Base-by-base conservation (phyloP, 1,140 invertebrate genomes). In the Ladona fulva region DNA sequence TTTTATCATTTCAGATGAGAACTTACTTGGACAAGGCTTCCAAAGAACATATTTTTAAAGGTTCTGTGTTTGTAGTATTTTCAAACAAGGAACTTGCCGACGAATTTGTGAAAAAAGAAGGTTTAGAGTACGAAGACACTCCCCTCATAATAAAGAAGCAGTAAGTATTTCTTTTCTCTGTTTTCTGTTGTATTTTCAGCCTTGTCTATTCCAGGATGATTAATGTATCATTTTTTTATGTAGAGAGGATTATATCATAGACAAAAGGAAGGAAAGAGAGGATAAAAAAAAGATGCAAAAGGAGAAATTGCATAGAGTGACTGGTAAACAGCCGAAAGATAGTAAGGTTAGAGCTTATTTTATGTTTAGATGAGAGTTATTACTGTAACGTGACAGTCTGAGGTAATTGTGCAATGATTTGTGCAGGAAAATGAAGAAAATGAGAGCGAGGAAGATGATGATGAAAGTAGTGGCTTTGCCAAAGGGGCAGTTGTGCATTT, bases 1-100 rank as follows among this genome's bases (percentile, higher is more conserved):
- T 81, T 80, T 77, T 81, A 82, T 44, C 80, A 80, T 84, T 83
- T 59, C 76, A 89, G 81, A 92, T 94, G 89, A 89, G 93, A 80
- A 89, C 88, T 78, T 94, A 92, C 80, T 84, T 85, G 52, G 91
- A 93, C 80, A 90, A 89, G 79, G 85, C 88, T 8, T 86, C 77
- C 86, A 10, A 92, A 93, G 81, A 87, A 88, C 86, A 87, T 75
- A 84, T 88, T 44, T 96, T 96, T 82, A 95, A 98, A 86, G 96
- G 96, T 73, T 97, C 96, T 10, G 90, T 96, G 76, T 97, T 97
- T 87, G 89, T 92, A 24, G 92, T 93, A 1, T 98, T 97, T 82
- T 89, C 90, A 81, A 92, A 89, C 37, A 86, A 90, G 76, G 94
- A 95, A 76, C 88, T 90, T 80, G 91, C 91, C 19, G 89, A 92